These are phyloP conservation scores for Harpalus rubripes DNA, from an alignment of 2,888 invertebrate species.

Conservation along the genomic window DNA sequence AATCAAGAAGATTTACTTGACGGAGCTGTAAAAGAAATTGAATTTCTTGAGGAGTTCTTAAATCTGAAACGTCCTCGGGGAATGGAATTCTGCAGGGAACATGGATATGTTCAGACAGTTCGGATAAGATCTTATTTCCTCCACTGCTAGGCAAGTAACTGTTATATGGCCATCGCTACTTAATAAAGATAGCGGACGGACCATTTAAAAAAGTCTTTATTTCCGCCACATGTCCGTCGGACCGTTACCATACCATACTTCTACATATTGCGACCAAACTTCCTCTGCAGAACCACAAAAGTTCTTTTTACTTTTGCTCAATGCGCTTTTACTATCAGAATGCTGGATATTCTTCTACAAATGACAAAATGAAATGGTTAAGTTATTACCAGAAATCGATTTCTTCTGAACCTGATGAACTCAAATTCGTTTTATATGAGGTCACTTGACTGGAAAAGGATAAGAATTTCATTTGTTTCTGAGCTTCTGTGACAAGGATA, in stretches of 20 bases:
- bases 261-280: not conserved
- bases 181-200: conserved; percentile 41
- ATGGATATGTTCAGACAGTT: conserved; percentile 51
- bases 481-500: too few relatives aligned
- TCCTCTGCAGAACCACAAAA: not conserved
- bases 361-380: not conserved
- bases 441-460: too few relatives aligned
- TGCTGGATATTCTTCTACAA: not conserved
- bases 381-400: not conserved
- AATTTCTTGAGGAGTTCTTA: conserved; percentile 59
- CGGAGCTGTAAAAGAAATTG: conserved; percentile 57
- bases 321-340: not conserved
- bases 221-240: conserved; percentile 17
- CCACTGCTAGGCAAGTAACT: conserved; percentile 35
- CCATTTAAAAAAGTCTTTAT: conserved; percentile 45
- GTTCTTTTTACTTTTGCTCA: not conserved
- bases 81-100: conserved; percentile 14
- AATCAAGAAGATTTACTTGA: conserved; percentile 53
- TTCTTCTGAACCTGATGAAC: not conserved
- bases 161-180: conserved; percentile 53
- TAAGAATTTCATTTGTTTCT: too few relatives aligned
- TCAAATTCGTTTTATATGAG: too few relatives aligned
- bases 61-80: conserved; percentile 57
- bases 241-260: not conserved
- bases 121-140: conserved; percentile 58